Evolutionary conservation across 2,888 invertebrate genomes (phyloP).

Genomic region (Cactoblastis cactorum): DNA sequence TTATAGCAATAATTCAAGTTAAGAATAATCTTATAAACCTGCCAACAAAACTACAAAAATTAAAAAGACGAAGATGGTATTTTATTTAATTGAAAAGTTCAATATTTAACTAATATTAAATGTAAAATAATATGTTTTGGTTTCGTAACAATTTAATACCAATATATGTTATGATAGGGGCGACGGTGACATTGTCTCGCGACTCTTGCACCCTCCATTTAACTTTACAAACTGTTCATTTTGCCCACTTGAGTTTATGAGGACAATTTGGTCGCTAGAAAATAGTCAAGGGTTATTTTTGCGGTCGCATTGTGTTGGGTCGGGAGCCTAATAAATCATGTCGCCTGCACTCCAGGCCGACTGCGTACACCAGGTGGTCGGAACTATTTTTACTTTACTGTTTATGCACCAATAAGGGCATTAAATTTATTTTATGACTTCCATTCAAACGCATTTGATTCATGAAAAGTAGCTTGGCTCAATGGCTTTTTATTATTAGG

Average conservation of each 20-base stretch:
- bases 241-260: conserved; percentile 43
- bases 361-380: conserved; percentile 67
- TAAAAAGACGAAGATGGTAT: no score
- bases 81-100: no score
- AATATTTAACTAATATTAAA: no score
- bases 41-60: no score
- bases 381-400: conserved; percentile 63
- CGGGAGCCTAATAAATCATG: conserved; percentile 63
- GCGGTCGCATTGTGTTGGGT: conserved; percentile 65
- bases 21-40: no score
- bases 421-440: conserved; percentile 67
- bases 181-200: conserved; percentile 21
- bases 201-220: conserved; percentile 3
- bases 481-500: conserved; percentile 32
- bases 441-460: conserved; percentile 62
- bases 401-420: conserved; percentile 63
- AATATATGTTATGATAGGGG: conserved; percentile 26
- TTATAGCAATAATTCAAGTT: no score
- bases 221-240: conserved; percentile 3
- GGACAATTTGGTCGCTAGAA: conserved; percentile 56
- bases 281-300: conserved; percentile 71
- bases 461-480: conserved; percentile 41
- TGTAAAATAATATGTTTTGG: background rate
- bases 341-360: conserved; percentile 55
- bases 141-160: conserved; percentile 35